Percentiles rank a stretch among this genome's conserved stretches.
Evolutionary conservation across 1,140 invertebrate genomes (phyloP).

Genomic region (Ips nitidus): DNA sequence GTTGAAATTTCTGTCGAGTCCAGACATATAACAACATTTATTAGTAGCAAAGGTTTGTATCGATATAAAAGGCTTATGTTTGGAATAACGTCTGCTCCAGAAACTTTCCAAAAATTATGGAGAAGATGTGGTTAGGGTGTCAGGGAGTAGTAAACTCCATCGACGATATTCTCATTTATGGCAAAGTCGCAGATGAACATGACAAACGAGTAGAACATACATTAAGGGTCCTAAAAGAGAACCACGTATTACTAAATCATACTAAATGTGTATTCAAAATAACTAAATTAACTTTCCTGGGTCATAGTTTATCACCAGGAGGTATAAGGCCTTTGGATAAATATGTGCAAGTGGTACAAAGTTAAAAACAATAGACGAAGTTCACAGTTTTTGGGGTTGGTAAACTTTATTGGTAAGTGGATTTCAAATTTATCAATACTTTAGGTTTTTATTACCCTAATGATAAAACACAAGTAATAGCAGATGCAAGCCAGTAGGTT

Average conservation of each 20-base stretch:
- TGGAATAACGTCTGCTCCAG: slow-evolving; percentile 45
- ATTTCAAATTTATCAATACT: slow-evolving; percentile 48
- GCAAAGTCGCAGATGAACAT: slow-evolving; percentile 18
- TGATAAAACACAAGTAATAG: slow-evolving; percentile 47
- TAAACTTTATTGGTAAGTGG: slow-evolving; percentile 41
- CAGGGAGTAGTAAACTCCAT: slow-evolving; percentile 26
- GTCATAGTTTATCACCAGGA: slow-evolving; percentile 41
- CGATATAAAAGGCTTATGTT: slow-evolving; percentile 50
- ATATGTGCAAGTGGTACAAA: slow-evolving; percentile 32
- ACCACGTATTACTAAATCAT: slow-evolving; percentile 39
- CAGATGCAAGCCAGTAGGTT: slow-evolving; percentile 53
- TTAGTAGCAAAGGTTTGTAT: slow-evolving; percentile 47
- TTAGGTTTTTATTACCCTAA: slow-evolving; percentile 54
- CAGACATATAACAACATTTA: slow-evolving; percentile 42
- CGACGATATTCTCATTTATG: slow-evolving; percentile 30
- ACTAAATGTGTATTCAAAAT: slow-evolving; percentile 35
- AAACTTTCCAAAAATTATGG: slow-evolving; percentile 51
- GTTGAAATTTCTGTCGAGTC: slow-evolving; percentile 37
- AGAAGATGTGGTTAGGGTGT: slow-evolving; percentile 42
- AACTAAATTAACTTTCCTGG: slow-evolving; percentile 39
- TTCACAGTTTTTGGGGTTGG: slow-evolving; percentile 48
- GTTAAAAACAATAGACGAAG: slow-evolving; percentile 40
- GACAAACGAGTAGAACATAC: slow-evolving; percentile 8
- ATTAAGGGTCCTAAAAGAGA: slow-evolving; percentile 25
- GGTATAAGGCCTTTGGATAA: slow-evolving; percentile 37